Evolutionary conservation across 2,113 vertebrate genomes (phyloP).

Genomic region (Salvelinus fontinalis): DNA sequence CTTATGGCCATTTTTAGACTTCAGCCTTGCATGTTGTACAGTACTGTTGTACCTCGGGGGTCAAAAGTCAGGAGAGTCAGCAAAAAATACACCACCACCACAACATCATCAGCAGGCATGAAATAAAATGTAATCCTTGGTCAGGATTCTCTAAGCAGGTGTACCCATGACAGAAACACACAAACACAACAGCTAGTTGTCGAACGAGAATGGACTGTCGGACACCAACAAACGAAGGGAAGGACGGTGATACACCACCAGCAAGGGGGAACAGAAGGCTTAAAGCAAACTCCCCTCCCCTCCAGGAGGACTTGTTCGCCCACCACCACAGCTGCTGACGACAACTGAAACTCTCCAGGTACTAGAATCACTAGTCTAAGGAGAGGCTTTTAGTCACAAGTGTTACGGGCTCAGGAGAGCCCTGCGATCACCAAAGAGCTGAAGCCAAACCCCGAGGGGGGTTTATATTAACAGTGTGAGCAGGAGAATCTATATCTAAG

Average conservation of each 20-base stretch:
- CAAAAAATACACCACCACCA: background rate
- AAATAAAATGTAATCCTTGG: background rate
- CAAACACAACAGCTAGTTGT: background rate
- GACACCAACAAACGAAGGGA: background rate
- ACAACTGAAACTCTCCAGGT: background rate
- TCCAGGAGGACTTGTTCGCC: background rate
- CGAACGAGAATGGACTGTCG: background rate
- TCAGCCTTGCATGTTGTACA: background rate
- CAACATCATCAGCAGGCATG: background rate
- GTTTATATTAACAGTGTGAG: background rate
- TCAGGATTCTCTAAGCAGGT: background rate
- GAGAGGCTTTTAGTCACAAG: slow-evolving; percentile 2
- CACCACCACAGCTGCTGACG: background rate
- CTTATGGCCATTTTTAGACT: background rate
- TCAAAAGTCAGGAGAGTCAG: background rate
- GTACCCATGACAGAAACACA: background rate
- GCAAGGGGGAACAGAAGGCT: background rate
- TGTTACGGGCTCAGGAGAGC: background rate
- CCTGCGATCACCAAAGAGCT: slow-evolving; percentile 7
- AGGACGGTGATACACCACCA: background rate
- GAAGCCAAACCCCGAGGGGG: slow-evolving; percentile 13
- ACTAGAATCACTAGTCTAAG: background rate
- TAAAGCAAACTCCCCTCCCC: background rate
- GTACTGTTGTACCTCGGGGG: background rate
- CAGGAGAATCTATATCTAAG: slow-evolving; percentile 21